These are phyloP conservation scores for Napeogenes sylphis DNA, from an alignment of 2,888 invertebrate genomes.

Conservation along the genomic window DNA sequence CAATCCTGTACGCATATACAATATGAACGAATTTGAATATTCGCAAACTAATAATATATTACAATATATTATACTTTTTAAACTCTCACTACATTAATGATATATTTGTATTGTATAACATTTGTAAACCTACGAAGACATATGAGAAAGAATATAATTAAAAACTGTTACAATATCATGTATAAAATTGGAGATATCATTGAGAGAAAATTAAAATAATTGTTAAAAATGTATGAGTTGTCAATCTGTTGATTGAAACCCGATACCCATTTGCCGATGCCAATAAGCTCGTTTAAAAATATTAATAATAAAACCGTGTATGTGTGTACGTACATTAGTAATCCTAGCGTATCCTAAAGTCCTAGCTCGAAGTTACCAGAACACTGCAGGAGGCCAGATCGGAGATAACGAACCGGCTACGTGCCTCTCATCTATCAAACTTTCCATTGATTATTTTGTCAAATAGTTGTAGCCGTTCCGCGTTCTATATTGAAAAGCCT, in stretches of 20 bases:
- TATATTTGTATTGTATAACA: too few species aligned
- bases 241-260: too few species aligned
- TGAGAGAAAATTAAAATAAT: too few species aligned
- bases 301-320: not conserved
- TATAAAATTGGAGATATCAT: too few species aligned
- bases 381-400: slow-evolving; percentile 36
- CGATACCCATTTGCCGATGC: too few species aligned
- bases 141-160: too few species aligned
- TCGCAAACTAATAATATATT: too few species aligned
- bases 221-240: too few species aligned
- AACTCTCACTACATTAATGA: too few species aligned
- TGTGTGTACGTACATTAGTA: slow-evolving; percentile 7
- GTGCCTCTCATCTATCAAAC: slow-evolving; percentile 59
- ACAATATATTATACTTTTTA: too few species aligned
- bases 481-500: slow-evolving; percentile 13
- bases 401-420: slow-evolving; percentile 62
- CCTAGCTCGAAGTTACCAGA: slow-evolving; percentile 16
- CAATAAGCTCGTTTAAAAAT: not conserved
- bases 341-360: slow-evolving; percentile 17
- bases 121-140: too few species aligned
- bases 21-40: slow-evolving; percentile 7
- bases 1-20: slow-evolving; percentile 14
- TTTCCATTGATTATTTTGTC: slow-evolving; percentile 60
- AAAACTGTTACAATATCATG: too few species aligned
- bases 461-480: slow-evolving; percentile 39